These are phyloP conservation scores for Paralichthys olivaceus DNA, from an alignment of 2,113 vertebrate genomes.

Conservation along the genomic window DNA sequence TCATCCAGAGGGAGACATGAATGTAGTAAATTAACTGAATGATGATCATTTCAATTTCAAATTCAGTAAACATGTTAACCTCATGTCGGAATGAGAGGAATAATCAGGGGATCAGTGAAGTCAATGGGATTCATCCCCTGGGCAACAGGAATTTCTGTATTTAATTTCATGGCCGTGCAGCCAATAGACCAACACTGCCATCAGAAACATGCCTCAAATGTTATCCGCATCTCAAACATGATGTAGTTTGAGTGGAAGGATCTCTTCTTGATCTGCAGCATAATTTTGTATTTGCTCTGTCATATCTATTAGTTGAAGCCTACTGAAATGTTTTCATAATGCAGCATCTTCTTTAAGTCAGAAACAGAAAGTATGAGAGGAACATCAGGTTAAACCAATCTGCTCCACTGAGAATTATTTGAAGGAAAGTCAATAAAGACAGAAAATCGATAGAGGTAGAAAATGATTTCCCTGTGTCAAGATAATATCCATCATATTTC, in stretches of 20 bases:
- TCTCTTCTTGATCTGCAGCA: too few relatives aligned
- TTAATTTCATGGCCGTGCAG: too few relatives aligned
- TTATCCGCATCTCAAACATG: too few relatives aligned
- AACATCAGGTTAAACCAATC: constrained; percentile 1
- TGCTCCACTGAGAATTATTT: not conserved
- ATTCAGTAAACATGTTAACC: too few relatives aligned
- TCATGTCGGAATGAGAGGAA: not conserved
- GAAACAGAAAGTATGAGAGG: not conserved
- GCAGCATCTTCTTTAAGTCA: not conserved
- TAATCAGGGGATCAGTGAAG: not conserved
- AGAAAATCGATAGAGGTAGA: not conserved
- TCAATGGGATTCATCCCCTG: too few relatives aligned
- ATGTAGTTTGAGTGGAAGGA: too few relatives aligned
- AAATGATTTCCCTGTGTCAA: not conserved
- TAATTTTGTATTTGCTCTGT: too few relatives aligned
- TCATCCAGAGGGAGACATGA: not conserved
- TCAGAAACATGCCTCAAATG: too few relatives aligned
- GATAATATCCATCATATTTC: not conserved
- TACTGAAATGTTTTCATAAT: too few relatives aligned
- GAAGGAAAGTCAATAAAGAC: constrained; percentile 9
- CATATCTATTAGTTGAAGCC: too few relatives aligned
- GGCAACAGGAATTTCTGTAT: too few relatives aligned
- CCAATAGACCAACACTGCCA: too few relatives aligned
- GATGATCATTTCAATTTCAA: not conserved
- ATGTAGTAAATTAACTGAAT: not conserved